Percentiles rank a stretch among this genome's conserved stretches.
phyloP scores from a whole-genome alignment of 2,888 invertebrate species.

The Brassicogethes aeneus region DNA sequence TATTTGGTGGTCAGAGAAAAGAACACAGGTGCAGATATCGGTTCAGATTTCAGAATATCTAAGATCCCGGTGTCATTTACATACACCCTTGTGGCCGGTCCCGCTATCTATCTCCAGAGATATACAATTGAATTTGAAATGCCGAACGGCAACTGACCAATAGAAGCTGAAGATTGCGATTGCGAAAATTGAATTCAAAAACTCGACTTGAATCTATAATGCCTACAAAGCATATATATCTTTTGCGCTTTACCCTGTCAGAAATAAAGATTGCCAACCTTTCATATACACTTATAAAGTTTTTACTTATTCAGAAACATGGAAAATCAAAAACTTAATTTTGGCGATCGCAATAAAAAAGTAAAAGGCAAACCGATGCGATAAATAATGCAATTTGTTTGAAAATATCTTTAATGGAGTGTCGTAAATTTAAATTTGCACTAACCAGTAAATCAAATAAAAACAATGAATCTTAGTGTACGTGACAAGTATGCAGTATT shows the following conservation, averaged over 20 bases:
- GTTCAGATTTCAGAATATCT: constrained; percentile 41
- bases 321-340: too few species aligned
- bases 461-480: not conserved
- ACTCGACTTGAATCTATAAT: constrained; percentile 43
- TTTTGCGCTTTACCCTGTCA: constrained; percentile 9
- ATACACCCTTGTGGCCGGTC: constrained; percentile 36
- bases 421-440: not conserved
- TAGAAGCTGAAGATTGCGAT: constrained; percentile 40
- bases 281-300: not conserved
- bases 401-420: not conserved
- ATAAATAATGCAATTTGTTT: not conserved
- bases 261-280: not conserved
- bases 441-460: not conserved
- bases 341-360: too few species aligned
- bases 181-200: constrained; percentile 44
- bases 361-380: too few species aligned
- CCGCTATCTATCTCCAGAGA: constrained; percentile 39
- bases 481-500: not conserved
- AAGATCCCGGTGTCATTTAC: constrained; percentile 37
- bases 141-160: constrained; percentile 36
- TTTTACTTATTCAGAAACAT: too few species aligned
- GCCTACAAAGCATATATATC: constrained; percentile 26
- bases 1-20: constrained; percentile 29
- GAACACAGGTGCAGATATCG: constrained; percentile 37
- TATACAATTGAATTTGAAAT: constrained; percentile 43